Conservation (phyloP, 2,888 invertebrate species). For the Seira musarum region DNA sequence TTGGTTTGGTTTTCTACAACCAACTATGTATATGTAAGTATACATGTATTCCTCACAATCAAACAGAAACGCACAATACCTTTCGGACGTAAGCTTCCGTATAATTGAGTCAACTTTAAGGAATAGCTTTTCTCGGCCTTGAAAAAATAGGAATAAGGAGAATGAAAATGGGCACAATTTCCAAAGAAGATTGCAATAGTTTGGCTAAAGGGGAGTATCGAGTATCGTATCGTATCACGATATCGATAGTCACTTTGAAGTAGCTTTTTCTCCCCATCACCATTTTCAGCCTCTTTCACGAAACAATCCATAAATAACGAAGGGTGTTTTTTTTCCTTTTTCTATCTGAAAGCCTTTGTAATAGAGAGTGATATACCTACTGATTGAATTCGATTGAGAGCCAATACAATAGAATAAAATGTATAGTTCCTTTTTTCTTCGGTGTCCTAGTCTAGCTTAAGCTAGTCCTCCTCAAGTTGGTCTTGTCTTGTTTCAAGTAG, state of each 20-base stretch:
- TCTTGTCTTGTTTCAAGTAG: constrained; percentile 11
- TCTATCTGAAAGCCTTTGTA: background rate
- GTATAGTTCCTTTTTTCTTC: too few species aligned
- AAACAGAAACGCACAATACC: too few species aligned
- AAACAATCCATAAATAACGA: too few species aligned
- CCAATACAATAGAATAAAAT: constrained; percentile 15
- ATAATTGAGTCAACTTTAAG: too few species aligned
- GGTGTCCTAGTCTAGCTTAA: background rate
- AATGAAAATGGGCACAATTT: background rate
- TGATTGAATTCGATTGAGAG: constrained; percentile 54
- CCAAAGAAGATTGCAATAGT: too few species aligned
- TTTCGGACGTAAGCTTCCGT: too few species aligned
- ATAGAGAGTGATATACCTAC: constrained; percentile 40
- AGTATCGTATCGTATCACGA: background rate
- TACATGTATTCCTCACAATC: too few species aligned
- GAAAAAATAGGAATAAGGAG: background rate
- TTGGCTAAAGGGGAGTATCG: constrained; percentile 4
- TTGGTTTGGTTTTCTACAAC: too few species aligned
- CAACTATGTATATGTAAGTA: too few species aligned
- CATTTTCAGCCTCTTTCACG: too few species aligned
- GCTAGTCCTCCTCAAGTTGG: background rate
- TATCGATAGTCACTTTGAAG: background rate
- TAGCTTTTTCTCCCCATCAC: background rate
- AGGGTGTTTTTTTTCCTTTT: background rate
- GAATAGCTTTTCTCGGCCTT: too few species aligned